These are phyloP conservation scores for Drosophila trapezifrons DNA, from an alignment of 1,140 invertebrate genomes.

Conservation along the genomic window DNA sequence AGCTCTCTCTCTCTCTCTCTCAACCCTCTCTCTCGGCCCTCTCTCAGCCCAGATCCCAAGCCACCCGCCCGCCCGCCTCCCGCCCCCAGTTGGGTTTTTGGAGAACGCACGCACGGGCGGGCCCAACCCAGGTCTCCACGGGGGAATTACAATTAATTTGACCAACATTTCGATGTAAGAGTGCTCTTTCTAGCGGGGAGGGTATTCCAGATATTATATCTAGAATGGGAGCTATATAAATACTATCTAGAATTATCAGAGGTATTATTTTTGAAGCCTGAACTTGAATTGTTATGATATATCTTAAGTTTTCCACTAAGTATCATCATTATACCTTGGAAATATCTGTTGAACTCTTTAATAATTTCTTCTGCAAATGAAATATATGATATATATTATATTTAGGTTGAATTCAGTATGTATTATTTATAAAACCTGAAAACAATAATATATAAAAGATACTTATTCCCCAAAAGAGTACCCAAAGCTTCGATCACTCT, in stretches of 20 bases:
- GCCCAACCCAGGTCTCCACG: conserved; percentile 13
- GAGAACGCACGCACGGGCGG: conserved; percentile 18
- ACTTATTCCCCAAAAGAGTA: background rate
- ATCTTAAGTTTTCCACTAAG: too few species aligned
- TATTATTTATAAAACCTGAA: too few species aligned
- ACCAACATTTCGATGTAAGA: conserved; percentile 14
- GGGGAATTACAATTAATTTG: conserved; percentile 49
- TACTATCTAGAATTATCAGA: too few species aligned
- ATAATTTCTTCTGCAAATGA: background rate
- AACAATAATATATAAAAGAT: too few species aligned
- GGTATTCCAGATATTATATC: background rate
- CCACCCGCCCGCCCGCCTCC: too few species aligned
- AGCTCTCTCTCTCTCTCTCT: background rate
- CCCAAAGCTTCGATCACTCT: background rate
- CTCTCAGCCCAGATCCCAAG: background rate
- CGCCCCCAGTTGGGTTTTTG: conserved; percentile 1
- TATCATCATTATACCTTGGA: too few species aligned
- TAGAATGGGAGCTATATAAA: too few species aligned
- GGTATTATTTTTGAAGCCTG: too few species aligned
- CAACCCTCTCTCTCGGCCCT: background rate
- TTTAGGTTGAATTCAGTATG: background rate
- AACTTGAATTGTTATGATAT: too few species aligned
- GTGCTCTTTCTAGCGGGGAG: background rate
- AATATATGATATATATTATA: background rate
- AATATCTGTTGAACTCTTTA: too few species aligned